Conservation (phyloP, 2,113 vertebrate species). For the Canis aureus region DNA sequence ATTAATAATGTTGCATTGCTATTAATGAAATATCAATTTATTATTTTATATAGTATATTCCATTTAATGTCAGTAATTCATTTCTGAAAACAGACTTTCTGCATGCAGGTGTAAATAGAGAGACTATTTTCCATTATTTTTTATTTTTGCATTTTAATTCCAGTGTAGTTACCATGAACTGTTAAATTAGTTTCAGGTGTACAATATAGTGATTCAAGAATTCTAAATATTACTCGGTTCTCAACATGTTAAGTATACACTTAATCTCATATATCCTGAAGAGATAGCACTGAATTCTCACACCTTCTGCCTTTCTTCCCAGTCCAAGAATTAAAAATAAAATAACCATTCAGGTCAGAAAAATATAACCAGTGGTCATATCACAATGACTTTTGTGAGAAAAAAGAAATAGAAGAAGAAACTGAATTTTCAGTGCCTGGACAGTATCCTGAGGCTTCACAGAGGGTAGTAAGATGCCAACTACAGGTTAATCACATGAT, state of each 20-base stretch:
- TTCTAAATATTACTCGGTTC: background rate
- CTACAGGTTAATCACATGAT: background rate
- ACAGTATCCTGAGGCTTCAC: background rate
- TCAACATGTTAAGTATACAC: background rate
- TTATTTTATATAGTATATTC: background rate
- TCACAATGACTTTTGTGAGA: background rate
- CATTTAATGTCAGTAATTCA: background rate
- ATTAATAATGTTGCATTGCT: background rate
- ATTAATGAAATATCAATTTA: background rate
- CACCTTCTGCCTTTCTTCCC: too few relatives aligned
- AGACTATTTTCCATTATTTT: background rate
- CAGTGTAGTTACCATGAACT: background rate
- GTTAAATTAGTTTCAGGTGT: background rate
- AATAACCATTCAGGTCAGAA: background rate
- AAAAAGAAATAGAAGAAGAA: background rate
- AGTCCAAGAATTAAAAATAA: background rate
- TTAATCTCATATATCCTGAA: background rate
- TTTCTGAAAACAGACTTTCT: background rate
- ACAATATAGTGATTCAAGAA: background rate
- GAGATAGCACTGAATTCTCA: too few relatives aligned
- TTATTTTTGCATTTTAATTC: background rate
- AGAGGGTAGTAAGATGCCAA: background rate
- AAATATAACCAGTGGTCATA: background rate
- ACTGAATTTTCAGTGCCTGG: background rate
- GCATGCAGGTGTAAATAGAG: background rate